Percentiles rank a stretch among this genome's conserved stretches.
Evolutionary conservation across 2,797 vertebrate genomes (phyloP).

Genomic region (Bryconaethiops microstoma): DNA sequence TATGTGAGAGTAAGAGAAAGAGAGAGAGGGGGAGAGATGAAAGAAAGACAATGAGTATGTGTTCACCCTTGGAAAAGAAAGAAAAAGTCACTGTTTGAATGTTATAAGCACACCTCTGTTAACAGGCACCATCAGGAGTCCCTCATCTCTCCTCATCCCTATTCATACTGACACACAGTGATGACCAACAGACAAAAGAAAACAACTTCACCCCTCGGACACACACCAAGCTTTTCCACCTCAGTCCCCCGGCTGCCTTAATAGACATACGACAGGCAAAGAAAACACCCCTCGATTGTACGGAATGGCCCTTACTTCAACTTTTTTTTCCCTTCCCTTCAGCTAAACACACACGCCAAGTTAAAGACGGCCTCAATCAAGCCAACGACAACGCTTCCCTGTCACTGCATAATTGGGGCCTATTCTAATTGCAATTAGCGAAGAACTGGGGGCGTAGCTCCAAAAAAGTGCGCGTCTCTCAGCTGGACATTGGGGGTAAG

Average conservation of each 20-base stretch:
- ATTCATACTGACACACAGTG: slow-evolving; percentile 68
- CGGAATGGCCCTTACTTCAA: slow-evolving; percentile 22
- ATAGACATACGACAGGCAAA: slow-evolving; percentile 46
- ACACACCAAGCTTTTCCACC: slow-evolving; percentile 45
- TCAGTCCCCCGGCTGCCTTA: slow-evolving; percentile 36
- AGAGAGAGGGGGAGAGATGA: slow-evolving; percentile 2
- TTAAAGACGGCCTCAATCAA: slow-evolving; percentile 25
- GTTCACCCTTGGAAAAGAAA: slow-evolving; percentile 54
- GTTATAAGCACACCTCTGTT: slow-evolving; percentile 70
- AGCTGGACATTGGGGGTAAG: slow-evolving; percentile 42
- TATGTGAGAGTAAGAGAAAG: slow-evolving; percentile 46
- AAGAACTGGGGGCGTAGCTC: background rate
- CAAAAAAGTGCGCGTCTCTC: slow-evolving; percentile 44
- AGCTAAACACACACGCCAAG: background rate
- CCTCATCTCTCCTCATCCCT: slow-evolving; percentile 65
- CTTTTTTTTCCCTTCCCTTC: background rate
- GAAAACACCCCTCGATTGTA: slow-evolving; percentile 45
- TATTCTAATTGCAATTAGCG: slow-evolving; percentile 50
- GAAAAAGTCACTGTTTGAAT: slow-evolving; percentile 68
- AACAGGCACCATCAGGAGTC: slow-evolving; percentile 68
- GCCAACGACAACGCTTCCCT: slow-evolving; percentile 5
- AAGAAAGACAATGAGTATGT: slow-evolving; percentile 37
- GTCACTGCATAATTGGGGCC: slow-evolving; percentile 31
- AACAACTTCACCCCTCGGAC: slow-evolving; percentile 63
- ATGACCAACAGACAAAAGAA: slow-evolving; percentile 74